Evolutionary conservation across 2,888 invertebrate genomes (phyloP).

Genomic region (Andrena marginata): DNA sequence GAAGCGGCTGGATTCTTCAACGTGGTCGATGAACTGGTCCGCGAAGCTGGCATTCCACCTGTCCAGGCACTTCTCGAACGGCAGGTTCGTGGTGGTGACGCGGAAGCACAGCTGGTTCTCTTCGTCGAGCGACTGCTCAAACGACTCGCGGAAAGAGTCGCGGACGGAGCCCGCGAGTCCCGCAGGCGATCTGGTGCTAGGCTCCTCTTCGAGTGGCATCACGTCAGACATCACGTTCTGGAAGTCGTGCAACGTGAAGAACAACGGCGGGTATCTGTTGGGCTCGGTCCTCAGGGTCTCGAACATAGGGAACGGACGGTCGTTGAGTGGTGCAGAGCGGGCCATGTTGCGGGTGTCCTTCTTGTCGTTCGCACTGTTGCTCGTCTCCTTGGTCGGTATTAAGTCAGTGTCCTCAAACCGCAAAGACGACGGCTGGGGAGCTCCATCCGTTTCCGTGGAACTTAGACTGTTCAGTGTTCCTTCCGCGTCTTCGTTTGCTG

Average conservation of each 20-base stretch:
- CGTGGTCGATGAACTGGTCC: constrained; percentile 41
- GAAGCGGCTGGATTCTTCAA: constrained; percentile 61
- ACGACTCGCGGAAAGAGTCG: constrained; percentile 29
- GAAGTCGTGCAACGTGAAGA: constrained; percentile 81
- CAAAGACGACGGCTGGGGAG: neutral
- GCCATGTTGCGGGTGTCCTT: neutral
- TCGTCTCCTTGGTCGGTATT: constrained; percentile 8
- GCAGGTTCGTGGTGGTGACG: constrained; percentile 80
- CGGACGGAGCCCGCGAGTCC: neutral
- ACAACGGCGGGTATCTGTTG: constrained; percentile 75
- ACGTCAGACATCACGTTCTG: constrained; percentile 77
- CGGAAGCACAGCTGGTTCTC: constrained; percentile 75
- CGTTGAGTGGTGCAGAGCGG: neutral
- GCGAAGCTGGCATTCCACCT: constrained; percentile 66
- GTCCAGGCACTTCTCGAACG: constrained; percentile 79
- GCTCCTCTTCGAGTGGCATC: constrained; percentile 10
- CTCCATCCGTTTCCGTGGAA: neutral
- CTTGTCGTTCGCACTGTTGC: neutral
- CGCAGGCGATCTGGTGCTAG: neutral
- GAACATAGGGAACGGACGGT: constrained; percentile 15
- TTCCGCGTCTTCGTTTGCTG: neutral
- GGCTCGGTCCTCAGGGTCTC: constrained; percentile 30
- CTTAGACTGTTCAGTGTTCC: constrained; percentile 17
- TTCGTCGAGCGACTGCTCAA: constrained; percentile 53
- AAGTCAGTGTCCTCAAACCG: constrained; percentile 16